Evolutionary conservation across 2,888 invertebrate species (phyloP).

Genomic region (Mechanitis mazaeus): DNA sequence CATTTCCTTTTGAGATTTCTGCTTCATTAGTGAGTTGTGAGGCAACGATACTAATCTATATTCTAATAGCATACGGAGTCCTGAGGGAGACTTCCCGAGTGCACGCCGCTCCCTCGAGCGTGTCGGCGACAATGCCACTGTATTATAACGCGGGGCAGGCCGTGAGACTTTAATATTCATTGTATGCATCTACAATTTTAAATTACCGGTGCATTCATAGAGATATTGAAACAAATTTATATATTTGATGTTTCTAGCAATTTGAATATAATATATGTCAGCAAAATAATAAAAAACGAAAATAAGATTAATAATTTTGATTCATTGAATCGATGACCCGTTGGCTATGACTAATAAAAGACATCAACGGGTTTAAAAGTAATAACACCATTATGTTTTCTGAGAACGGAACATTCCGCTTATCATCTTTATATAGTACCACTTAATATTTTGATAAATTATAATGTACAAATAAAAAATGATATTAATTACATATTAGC

Average conservation of each 20-base stretch:
- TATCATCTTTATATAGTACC: slow-evolving; percentile 21
- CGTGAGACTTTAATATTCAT: slow-evolving; percentile 54
- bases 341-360: slow-evolving; percentile 28
- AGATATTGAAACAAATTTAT: slow-evolving; percentile 10
- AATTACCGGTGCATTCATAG: slow-evolving; percentile 25
- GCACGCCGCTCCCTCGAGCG: slow-evolving; percentile 49
- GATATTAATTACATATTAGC: no score
- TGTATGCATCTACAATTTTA: slow-evolving; percentile 40
- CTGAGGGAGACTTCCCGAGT: slow-evolving; percentile 58
- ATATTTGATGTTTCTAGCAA: slow-evolving; percentile 9
- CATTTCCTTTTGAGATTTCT: slow-evolving; percentile 35
- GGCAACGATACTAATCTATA: slow-evolving; percentile 60
- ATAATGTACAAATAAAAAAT: slow-evolving; percentile 7
- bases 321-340: slow-evolving; percentile 14
- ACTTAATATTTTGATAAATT: slow-evolving; percentile 19
- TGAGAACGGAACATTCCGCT: slow-evolving; percentile 25
- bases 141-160: slow-evolving; percentile 62
- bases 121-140: slow-evolving; percentile 65
- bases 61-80: slow-evolving; percentile 58
- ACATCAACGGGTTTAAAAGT: slow-evolving; percentile 22
- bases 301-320: background rate
- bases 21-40: slow-evolving; percentile 53
- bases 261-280: slow-evolving; percentile 1
- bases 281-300: slow-evolving; percentile 9
- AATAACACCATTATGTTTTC: slow-evolving; percentile 21